Conservation (phyloP, 1,140 invertebrate species). For the Bicyclus anynana region DNA sequence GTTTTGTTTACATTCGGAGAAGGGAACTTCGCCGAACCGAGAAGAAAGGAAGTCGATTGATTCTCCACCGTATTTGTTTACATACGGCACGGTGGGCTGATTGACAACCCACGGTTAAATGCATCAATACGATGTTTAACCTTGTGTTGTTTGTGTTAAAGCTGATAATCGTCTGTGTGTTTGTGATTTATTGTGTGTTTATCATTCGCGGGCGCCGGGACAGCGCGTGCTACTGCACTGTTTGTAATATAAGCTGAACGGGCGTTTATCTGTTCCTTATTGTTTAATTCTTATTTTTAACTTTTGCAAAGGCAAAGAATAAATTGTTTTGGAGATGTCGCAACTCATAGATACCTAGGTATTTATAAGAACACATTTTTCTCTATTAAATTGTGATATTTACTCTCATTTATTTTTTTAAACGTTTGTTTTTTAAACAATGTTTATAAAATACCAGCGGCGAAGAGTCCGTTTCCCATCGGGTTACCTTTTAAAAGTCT, state of each 20-base stretch:
- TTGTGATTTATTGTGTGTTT: slow-evolving; percentile 11
- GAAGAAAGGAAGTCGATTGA: slow-evolving; percentile 51
- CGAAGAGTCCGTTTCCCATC: too few relatives aligned
- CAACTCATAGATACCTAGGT: too few relatives aligned
- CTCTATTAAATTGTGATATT: too few relatives aligned
- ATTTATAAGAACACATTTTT: too few relatives aligned
- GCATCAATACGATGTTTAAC: not conserved
- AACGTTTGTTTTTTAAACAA: too few relatives aligned
- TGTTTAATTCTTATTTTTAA: not conserved
- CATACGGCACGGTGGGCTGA: slow-evolving; percentile 26
- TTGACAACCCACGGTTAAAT: slow-evolving; percentile 15
- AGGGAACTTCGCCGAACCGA: slow-evolving; percentile 44
- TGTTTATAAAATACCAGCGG: too few relatives aligned
- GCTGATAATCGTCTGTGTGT: slow-evolving; percentile 5
- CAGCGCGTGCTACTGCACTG: slow-evolving; percentile 1
- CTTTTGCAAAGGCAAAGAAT: too few relatives aligned
- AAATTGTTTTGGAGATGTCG: too few relatives aligned
- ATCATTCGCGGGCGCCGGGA: slow-evolving; percentile 2
- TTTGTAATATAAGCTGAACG: not conserved
- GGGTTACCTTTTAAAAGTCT: too few relatives aligned
- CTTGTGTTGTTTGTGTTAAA: not conserved
- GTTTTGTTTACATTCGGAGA: slow-evolving; percentile 44
- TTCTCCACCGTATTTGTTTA: slow-evolving; percentile 46
- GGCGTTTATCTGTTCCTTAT: not conserved
- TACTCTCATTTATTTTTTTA: too few relatives aligned